These are phyloP conservation scores for Sicus ferrugineus DNA, from an alignment of 2,888 invertebrate genomes.

Conservation along the genomic window DNA sequence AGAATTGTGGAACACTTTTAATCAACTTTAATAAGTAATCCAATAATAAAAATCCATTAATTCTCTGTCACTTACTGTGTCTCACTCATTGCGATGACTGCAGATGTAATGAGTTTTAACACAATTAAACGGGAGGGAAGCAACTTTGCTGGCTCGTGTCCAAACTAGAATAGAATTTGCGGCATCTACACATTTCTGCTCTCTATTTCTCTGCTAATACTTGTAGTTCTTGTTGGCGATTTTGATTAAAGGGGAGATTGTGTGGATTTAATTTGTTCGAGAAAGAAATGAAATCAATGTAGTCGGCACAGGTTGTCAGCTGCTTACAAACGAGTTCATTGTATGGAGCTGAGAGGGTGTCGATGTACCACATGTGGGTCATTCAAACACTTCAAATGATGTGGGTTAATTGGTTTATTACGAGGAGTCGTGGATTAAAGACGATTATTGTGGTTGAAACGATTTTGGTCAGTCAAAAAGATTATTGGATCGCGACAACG, in stretches of 20 bases:
- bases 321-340: neutral
- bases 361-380: neutral
- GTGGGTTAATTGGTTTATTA: slow-evolving; percentile 11
- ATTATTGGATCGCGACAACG: too few species aligned
- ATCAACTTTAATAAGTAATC: too few species aligned
- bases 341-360: neutral
- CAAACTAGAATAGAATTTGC: slow-evolving; percentile 13
- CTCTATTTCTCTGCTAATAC: neutral
- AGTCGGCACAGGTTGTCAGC: neutral
- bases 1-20: too few species aligned
- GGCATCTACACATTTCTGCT: slow-evolving; percentile 17
- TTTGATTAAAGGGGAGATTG: slow-evolving; percentile 6
- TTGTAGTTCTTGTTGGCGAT: slow-evolving; percentile 5
- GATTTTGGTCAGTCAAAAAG: too few species aligned
- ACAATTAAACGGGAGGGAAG: slow-evolving; percentile 7
- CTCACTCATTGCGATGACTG: slow-evolving; percentile 22
- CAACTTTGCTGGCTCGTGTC: slow-evolving; percentile 15
- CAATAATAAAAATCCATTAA: slow-evolving; percentile 5
- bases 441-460: neutral
- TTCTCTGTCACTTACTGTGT: slow-evolving; percentile 19
- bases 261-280: neutral
- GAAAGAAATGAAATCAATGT: neutral
- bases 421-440: too few species aligned
- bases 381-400: neutral
- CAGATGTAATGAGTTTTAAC: slow-evolving; percentile 17